phyloP scores from a whole-genome alignment of 2,797 vertebrate species.

The Smutsia gigantea region DNA sequence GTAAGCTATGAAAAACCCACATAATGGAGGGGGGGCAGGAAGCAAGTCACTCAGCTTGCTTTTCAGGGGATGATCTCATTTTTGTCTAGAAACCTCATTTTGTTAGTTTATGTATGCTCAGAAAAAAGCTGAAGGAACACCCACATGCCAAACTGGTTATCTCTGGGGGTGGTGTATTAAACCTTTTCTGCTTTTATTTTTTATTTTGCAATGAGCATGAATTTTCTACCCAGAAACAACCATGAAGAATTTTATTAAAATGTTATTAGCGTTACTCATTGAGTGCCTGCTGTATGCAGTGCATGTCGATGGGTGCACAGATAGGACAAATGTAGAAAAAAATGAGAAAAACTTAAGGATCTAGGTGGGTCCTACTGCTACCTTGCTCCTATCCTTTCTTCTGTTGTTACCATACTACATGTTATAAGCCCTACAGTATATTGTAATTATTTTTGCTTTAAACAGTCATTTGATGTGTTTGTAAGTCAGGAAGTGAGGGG shows the following conservation, averaged over 20 bases:
- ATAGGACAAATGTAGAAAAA: background rate
- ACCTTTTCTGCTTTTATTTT: background rate
- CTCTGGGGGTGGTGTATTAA: background rate
- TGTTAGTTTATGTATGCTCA: background rate
- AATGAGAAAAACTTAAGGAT: background rate
- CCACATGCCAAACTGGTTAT: background rate
- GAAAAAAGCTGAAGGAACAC: background rate
- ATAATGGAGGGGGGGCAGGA: fast-evolving
- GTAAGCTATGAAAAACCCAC: background rate
- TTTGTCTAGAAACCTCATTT: background rate
- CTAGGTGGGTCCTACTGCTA: background rate
- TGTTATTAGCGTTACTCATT: background rate
- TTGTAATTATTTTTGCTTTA: background rate
- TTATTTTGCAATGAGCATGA: background rate
- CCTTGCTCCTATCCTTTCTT: background rate
- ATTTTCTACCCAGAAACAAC: background rate
- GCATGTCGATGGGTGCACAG: background rate
- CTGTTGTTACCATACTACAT: fast-evolving
- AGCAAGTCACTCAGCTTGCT: background rate
- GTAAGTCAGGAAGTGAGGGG: too few species aligned
- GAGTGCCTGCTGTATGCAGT: background rate
- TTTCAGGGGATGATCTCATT: background rate
- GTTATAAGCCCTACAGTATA: background rate
- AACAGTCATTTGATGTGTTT: background rate
- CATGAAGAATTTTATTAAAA: background rate